phyloP scores from a whole-genome alignment of 2,888 invertebrate species.

The Pyrgus malvae region DNA sequence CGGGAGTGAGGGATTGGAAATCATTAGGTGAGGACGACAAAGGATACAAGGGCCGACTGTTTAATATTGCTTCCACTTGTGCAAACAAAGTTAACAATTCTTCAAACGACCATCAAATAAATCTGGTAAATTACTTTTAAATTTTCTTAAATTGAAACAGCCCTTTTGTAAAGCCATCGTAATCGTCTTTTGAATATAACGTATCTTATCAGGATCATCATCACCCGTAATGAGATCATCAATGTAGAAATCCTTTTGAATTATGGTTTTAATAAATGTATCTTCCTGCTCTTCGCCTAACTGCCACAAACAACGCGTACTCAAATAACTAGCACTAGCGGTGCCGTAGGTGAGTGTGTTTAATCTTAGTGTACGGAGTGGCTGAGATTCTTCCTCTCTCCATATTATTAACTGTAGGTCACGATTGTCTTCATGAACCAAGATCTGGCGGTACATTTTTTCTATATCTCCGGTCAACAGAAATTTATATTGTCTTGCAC shows the following conservation, averaged over 20 bases:
- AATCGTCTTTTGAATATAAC: constrained; percentile 25
- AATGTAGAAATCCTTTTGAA: constrained; percentile 32
- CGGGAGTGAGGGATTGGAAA: not conserved
- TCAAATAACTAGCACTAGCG: constrained; percentile 32
- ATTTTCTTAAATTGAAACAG: constrained; percentile 33
- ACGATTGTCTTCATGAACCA: constrained; percentile 21
- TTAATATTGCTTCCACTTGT: constrained; percentile 20
- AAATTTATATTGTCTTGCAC: constrained; percentile 27
- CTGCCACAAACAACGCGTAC: constrained; percentile 33
- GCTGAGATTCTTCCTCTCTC: constrained; percentile 31
- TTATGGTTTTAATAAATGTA: constrained; percentile 17
- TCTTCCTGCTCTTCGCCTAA: constrained; percentile 29
- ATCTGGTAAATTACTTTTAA: constrained; percentile 27
- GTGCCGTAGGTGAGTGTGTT: constrained; percentile 35
- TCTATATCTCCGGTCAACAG: constrained; percentile 39
- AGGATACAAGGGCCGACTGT: constrained; percentile 17
- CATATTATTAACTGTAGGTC: constrained; percentile 51
- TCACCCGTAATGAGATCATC: constrained; percentile 31
- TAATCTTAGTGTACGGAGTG: constrained; percentile 23
- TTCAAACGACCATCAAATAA: constrained; percentile 6
- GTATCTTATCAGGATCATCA: constrained; percentile 20
- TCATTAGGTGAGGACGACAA: constrained; percentile 3
- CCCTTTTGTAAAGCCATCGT: constrained; percentile 15
- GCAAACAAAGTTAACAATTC: constrained; percentile 12
- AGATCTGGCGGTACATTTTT: constrained; percentile 38